Base-by-base conservation (phyloP, 2,797 vertebrate species). In the Oreortyx pictus region DNA sequence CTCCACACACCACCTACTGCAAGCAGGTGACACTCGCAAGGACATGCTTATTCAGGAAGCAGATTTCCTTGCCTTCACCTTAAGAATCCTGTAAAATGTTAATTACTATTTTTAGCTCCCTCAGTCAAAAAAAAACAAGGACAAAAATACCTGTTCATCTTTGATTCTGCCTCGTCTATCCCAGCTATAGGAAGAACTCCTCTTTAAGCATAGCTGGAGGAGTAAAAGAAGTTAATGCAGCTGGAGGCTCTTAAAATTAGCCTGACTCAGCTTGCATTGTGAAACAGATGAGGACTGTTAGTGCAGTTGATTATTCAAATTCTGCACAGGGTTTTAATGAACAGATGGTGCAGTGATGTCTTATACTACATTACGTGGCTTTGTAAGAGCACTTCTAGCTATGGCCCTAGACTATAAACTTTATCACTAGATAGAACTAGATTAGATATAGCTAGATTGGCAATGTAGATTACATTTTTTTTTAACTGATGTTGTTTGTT, bases 391-490 rank as follows among this genome's bases (percentile, higher is more conserved):
- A 88, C 19, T 35, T 31, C 88, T 35, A 84, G 47, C 49, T 78
- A 35, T 25, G 27, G 39, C 62, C 65, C 77, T 72, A 73, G 50
- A 56, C 70, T 60, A 46, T 44, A 86, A 93, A 84, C 19, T 33
- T 89, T 93, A 93, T 70, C 76, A 76, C 14, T 92, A 70, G 79
- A 72, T 44, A 75, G 4, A 72, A 62, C 29, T 49, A 84, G 67
- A 82, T 11, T 77, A 75, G 79, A 78, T 44, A 78, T 5, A 70
- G 56, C 33, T 46, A 84, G 67, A 79, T 10, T 74, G 72, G 29
- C 23, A 65, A 72, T 85, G 92, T 43, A 93, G 75, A 80, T 89
- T 72, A 80, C 74, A 59, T 72, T 52, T 52, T 72, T 92, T 92
- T 89, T 88, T 52, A 86, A 39, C 52, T 73, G 25, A 66, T 33